Evolutionary conservation across 2,888 invertebrate genomes (phyloP).

Genomic region (Rugalucina vietnamica): DNA sequence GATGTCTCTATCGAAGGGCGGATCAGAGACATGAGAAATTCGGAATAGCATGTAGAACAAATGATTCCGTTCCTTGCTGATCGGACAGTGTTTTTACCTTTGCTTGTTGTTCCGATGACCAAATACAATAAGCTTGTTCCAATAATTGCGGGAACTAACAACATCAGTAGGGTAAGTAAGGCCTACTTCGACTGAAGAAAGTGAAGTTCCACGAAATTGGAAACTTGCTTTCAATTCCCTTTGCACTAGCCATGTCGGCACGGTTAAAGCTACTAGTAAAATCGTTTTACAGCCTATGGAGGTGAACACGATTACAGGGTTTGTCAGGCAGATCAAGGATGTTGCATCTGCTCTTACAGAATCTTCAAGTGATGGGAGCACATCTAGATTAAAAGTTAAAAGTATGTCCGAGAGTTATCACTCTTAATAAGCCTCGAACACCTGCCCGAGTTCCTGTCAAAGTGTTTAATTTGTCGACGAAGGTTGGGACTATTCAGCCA

Average conservation of each 20-base stretch:
- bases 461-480: neutral
- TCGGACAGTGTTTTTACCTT: neutral
- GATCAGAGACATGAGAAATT: neutral
- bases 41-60: neutral
- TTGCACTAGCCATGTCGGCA: neutral
- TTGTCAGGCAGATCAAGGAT: slow-evolving; percentile 8
- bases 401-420: slow-evolving; percentile 22
- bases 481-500: neutral
- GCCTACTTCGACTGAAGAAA: neutral
- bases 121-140: neutral
- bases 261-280: slow-evolving; percentile 7
- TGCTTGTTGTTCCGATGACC: slow-evolving; percentile 14
- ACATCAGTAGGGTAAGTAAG: neutral
- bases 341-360: slow-evolving; percentile 22
- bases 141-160: slow-evolving; percentile 8
- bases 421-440: neutral
- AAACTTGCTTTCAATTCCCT: neutral
- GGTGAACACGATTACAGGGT: slow-evolving; percentile 13
- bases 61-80: neutral
- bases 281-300: slow-evolving; percentile 21
- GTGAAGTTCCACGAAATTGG: neutral
- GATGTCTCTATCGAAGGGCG: neutral
- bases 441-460: neutral
- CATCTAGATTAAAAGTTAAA: too few relatives aligned
- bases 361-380: neutral